These are phyloP conservation scores for Stomorhina lunata DNA, from an alignment of 2,888 invertebrate species.

Conservation along the genomic window DNA sequence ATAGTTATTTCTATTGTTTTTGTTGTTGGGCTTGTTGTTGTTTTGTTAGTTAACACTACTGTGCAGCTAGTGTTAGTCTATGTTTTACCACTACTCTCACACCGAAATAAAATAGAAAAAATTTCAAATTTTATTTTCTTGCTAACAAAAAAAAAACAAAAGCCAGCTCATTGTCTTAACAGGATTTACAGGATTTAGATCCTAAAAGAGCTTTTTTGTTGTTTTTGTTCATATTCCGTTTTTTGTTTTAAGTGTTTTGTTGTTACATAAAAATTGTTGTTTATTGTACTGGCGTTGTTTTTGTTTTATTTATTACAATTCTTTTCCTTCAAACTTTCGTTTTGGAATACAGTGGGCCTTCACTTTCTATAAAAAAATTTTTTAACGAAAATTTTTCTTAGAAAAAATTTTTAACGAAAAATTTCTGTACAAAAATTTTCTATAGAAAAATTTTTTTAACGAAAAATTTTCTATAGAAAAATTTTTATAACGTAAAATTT, in stretches of 20 bases:
- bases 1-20: neutral
- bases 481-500: too few species aligned
- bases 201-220: constrained; percentile 64
- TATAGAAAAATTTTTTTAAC: too few species aligned
- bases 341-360: neutral
- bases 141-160: constrained; percentile 7
- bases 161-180: constrained; percentile 59
- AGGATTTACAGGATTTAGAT: constrained; percentile 63
- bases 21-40: neutral
- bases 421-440: too few species aligned
- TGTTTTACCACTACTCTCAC: neutral
- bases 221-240: constrained; percentile 10
- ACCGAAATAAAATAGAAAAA: constrained; percentile 23
- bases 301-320: constrained; percentile 34
- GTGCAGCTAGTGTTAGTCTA: neutral
- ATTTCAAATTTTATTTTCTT: constrained; percentile 46
- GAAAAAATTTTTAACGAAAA: too few species aligned
- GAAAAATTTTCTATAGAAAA: too few species aligned
- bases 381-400: too few species aligned
- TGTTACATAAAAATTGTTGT: constrained; percentile 39
- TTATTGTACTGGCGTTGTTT: constrained; percentile 45
- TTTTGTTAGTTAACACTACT: neutral
- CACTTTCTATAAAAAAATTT: neutral
- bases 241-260: constrained; percentile 29
- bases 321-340: constrained; percentile 41